A percentile compares a stretch with the other conserved stretches of the same genome.
Evolutionary conservation across 37 sponge, comb jelly and placozoan species (phyloP).

Genomic region (Halisarca cf. caerulea): DNA sequence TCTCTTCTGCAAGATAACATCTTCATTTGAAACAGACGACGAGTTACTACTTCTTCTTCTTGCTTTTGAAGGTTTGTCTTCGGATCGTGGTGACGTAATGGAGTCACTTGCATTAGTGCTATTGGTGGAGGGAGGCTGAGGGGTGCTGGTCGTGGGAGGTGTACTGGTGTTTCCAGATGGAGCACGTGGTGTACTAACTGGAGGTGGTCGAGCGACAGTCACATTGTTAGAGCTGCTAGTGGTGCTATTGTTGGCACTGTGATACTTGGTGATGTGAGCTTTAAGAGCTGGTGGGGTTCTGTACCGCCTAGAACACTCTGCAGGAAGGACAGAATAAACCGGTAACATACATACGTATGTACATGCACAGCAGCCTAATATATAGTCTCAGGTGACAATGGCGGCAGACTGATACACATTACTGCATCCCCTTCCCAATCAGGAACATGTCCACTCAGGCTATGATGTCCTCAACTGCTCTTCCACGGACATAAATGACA

Average conservation of each 20-base stretch:
- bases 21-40: constrained; percentile 15
- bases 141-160: neutral
- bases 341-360: no score
- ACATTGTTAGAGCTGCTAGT: neutral
- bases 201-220: neutral
- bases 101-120: neutral
- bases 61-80: neutral
- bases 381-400: no score
- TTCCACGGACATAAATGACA: no score
- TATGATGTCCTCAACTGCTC: no score
- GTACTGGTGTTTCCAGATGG: no score
- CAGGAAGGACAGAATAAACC: neutral
- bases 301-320: constrained; percentile 67
- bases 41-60: constrained; percentile 20
- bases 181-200: neutral
- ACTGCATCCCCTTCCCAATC: no score
- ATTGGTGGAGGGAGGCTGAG: constrained; percentile 7
- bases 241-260: constrained; percentile 32
- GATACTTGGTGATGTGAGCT: constrained; percentile 79
- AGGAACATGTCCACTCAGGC: no score
- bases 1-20: neutral
- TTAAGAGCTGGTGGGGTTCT: constrained; percentile 78
- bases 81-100: neutral
- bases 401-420: no score
- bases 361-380: no score